phyloP scores from a whole-genome alignment of 2,888 invertebrate genomes.

The Drosophila diplacantha region DNA sequence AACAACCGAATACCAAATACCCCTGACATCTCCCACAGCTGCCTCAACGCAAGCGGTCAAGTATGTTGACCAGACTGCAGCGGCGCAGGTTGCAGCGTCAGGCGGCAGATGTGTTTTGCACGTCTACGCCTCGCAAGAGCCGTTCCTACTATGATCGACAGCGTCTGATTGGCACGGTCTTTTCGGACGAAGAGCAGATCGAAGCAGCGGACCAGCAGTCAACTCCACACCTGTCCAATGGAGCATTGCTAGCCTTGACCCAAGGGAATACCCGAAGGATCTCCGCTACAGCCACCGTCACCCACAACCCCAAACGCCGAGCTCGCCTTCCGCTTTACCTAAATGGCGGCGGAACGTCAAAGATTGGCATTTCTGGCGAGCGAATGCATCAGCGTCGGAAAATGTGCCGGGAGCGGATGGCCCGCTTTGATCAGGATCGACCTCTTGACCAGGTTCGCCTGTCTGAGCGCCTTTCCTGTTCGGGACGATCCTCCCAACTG shows the following conservation, averaged over 20 bases:
- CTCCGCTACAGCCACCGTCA: not conserved
- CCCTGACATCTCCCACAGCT: slow-evolving; percentile 36
- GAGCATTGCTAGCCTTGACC: slow-evolving; percentile 16
- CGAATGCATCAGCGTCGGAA: slow-evolving; percentile 43
- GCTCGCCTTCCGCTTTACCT: slow-evolving; percentile 48
- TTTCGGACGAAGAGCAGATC: slow-evolving; percentile 7
- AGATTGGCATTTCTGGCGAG: slow-evolving; percentile 15
- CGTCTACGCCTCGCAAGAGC: slow-evolving; percentile 76
- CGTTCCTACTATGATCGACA: slow-evolving; percentile 57
- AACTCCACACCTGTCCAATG: slow-evolving; percentile 40
- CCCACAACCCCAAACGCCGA: not conserved
- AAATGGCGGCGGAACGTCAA: slow-evolving; percentile 62
- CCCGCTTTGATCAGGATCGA: slow-evolving; percentile 45
- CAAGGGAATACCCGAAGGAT: slow-evolving; percentile 11
- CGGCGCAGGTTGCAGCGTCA: slow-evolving; percentile 21
- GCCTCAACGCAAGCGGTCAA: slow-evolving; percentile 30
- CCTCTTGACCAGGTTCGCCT: slow-evolving; percentile 21
- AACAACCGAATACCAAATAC: slow-evolving; percentile 4
- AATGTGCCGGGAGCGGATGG: slow-evolving; percentile 37
- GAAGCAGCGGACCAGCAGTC: slow-evolving; percentile 6
- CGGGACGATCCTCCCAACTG: not conserved
- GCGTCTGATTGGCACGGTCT: slow-evolving; percentile 21
- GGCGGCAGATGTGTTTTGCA: slow-evolving; percentile 50
- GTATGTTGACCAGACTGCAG: slow-evolving; percentile 33
- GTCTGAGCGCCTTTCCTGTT: slow-evolving; percentile 17